Conservation (phyloP, 1,140 invertebrate genomes). For the Drosophila fuyamai region DNA sequence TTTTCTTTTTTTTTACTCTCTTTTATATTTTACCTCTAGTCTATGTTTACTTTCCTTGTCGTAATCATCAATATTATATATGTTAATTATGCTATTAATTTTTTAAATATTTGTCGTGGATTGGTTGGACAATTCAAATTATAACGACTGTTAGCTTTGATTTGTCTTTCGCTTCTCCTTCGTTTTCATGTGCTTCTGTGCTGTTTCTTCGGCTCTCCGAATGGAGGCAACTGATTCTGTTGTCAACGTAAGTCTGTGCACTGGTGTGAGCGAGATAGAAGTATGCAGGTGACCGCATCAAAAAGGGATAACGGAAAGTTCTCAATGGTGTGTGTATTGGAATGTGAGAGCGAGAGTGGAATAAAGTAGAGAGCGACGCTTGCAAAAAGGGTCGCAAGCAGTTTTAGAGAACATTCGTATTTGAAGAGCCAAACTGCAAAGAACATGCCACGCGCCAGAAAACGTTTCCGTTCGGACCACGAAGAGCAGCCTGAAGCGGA, state of each 20-base stretch:
- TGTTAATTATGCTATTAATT: no score
- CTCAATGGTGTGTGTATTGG: background rate
- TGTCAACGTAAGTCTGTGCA: background rate
- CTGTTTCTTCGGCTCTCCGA: background rate
- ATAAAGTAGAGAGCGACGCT: background rate
- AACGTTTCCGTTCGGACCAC: background rate
- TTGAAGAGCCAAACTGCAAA: background rate
- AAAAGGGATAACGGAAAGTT: background rate
- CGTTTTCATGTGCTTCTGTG: background rate
- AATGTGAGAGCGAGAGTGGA: background rate
- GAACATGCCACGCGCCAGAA: background rate
- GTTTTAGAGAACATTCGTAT: background rate
- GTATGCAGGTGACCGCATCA: background rate
- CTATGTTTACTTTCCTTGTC: no score
- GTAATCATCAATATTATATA: no score
- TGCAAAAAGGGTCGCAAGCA: background rate
- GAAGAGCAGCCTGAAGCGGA: background rate
- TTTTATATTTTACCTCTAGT: no score
- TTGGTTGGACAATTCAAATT: background rate
- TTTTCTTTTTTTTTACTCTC: no score
- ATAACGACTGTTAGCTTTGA: background rate
- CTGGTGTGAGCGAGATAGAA: background rate
- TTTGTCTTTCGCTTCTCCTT: background rate
- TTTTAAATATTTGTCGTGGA: background rate
- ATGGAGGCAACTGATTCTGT: background rate